Base-by-base conservation (phyloP, 2,113 vertebrate genomes). In the Lasiurus borealis region DNA sequence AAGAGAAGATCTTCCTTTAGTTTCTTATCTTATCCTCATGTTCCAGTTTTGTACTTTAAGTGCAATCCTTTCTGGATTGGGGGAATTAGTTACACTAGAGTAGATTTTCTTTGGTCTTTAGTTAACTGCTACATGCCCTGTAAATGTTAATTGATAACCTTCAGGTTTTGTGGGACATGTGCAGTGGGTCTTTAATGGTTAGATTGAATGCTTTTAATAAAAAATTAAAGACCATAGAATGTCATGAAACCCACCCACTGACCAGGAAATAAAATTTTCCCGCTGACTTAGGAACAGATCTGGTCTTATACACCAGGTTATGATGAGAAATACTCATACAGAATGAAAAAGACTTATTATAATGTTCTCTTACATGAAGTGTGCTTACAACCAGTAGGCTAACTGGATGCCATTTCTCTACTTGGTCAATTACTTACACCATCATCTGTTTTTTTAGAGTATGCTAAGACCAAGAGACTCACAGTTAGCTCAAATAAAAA, bases 401-500 rank as follows among this genome's bases (percentile, higher is more conserved):
- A 81, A 75, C 50, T 50, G 6, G 57, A 46, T 73, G 34, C 18
- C 57, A 25, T 92, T 95, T 91, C 69, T 89, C 34, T 88, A n/a
- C 19, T 91, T 88, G 96, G 64, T 85, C 52, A 19, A 72, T 94
- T 92, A 69, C n/a, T 86, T 19, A 27, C 3, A 36, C n/a, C 82
- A 9, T 19, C 50, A n/a, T 86, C 59, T 91, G 75, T 90, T 69
- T 88, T 88, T 84, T 64, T 80, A 89, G 81, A 91, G 76, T 54
- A 31, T 75, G 34, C 88, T 78, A 77, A 93, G 92, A 69, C 78
- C 76, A 66, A 36, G 85, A 94, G 62, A 75, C 11, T 62, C 59
- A 62, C 59, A 62, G 54, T 57, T 57, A 57, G 59, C 25, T 62
- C 34, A 97, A 73, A 90, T 82, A 23, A 96, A 97, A 97, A 96